Evolutionary conservation across 2,888 invertebrate genomes (phyloP), one percentile per base, ranked within the genome.

Genomic region (Zygogramma bicolorata): DNA sequence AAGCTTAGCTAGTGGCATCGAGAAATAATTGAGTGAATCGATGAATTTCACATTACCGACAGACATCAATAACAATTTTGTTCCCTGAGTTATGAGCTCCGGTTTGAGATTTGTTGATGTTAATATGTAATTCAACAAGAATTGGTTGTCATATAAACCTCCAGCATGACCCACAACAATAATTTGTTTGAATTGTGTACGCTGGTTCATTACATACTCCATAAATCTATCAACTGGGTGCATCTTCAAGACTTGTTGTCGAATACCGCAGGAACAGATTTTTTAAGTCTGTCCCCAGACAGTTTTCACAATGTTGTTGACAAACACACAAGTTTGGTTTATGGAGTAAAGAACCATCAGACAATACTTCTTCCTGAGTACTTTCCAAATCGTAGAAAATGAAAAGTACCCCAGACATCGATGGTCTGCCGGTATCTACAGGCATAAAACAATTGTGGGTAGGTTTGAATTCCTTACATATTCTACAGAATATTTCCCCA

Each of bases 11-110:
- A 78, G 46, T 3, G 73, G 20, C 75, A 79, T 78, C 0, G 77
- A 76, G 15, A 79, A 77, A 65, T 78, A 74, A 46, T 80, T 77
- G 27, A 77, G 22, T 84, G 86, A 85, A 81, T 75, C 76, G n/a
- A 72, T 57, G 40, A 76, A 73, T 65, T 65, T 70, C 25, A 75
- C 61, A 59, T 73, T 74, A 40, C 59, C 34, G n/a, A 68, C 27
- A 8, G 18, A 42, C 74, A 74, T 74, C 57, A 68, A 61, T 13
- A 76, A 31, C 34, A 67, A 29, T 65, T 75, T 75, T 58, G 75
- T 74, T 6, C 74, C 75, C 2, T 69, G 15, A 60, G 72, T 75
- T 18, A 75, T 68, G 8, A 75, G 57, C 22, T 74, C 74, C 13
- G 65, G 65, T 1, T 69, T 65, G 25, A 31, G 38, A 57, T 62